Percentiles rank a stretch among this genome's conserved stretches.
Evolutionary conservation across 2,113 vertebrate species (phyloP).

Genomic region (Athene cunicularia): DNA sequence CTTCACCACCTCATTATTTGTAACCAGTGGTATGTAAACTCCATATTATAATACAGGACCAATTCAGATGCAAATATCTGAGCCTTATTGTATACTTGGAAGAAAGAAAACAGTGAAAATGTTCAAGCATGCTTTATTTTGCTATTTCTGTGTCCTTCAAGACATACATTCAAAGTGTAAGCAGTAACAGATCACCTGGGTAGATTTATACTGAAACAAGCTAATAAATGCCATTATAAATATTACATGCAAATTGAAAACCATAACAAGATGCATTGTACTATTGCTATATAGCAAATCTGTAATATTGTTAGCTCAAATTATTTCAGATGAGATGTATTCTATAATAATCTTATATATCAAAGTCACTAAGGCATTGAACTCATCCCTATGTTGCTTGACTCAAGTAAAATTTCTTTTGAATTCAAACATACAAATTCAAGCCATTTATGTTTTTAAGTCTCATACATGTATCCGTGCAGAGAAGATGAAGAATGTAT

Average conservation of each 20-base stretch:
- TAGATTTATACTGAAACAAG: conserved; percentile 48
- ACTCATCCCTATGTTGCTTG: not conserved
- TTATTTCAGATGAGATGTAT: conserved; percentile 7
- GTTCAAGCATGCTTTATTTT: conserved; percentile 37
- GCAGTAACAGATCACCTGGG: not conserved
- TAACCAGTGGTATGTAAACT: conserved; percentile 56
- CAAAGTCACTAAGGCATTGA: not conserved
- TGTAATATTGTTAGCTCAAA: conserved; percentile 1
- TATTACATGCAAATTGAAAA: conserved; percentile 44
- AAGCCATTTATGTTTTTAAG: not conserved
- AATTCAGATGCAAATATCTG: conserved; percentile 74
- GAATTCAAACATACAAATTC: not conserved
- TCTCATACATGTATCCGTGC: not conserved
- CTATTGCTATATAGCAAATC: not conserved
- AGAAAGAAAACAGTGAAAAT: conserved; percentile 60
- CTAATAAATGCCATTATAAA: conserved; percentile 4
- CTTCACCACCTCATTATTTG: conserved; percentile 62
- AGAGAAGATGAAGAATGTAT: not conserved
- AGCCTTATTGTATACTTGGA: conserved; percentile 55
- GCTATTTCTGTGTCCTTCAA: conserved; percentile 1
- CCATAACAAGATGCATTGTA: not conserved
- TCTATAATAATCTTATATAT: not conserved
- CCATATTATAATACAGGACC: conserved; percentile 50
- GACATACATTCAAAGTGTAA: conserved; percentile 19
- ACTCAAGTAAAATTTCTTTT: conserved; percentile 7